Evolutionary conservation across 2,797 vertebrate species (phyloP), one percentile per base, ranked within the genome.

Genomic region (Lagorchestes hirsutus): DNA sequence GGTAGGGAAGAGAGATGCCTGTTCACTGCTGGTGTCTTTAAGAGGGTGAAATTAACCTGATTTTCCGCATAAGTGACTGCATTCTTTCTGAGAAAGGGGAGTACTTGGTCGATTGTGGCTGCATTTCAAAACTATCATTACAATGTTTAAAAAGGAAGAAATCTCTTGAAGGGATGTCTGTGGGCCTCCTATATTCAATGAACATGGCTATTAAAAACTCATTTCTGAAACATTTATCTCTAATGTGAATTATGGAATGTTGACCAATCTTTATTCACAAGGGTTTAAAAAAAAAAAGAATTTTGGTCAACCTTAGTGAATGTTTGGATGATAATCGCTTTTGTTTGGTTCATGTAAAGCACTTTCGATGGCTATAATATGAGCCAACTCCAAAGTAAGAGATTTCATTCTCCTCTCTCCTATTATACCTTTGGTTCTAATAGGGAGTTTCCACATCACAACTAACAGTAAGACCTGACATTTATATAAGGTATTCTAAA

Each of bases 11-110:
- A 93, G 18, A 28, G 91, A 11, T 90, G 92, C 95, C 57, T 87
- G 91, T 91, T 96, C 92, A 92, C 59, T 95, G 97, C 93, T 74
- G 91, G 92, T 96, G 92, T 62, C 90, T 91, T 96, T 54, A 96
- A 97, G 67, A 97, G 95, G 95, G 24, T 91, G 74, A 96, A 97
- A 96, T 96, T 90, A 97, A 96, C 74, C 87, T 96, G 94, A 95
- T 95, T 97, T 96, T 93, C 74, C 55, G 92, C 92, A n/a, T 52
- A 57, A 54, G 2, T 92, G 58, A 93, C 82, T 94, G 87, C 67
- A 12, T 57, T 96, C 93, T 96, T 95, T 67, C 87, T 34, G 92
- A 96, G 74, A 96, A 95, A 97, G 95, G 29, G 62, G 67, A 50
- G 62, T 34, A 92, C 91, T 96, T 94, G 82, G 93, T 96, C 90